phyloP scores from a whole-genome alignment of 2,113 vertebrate genomes.

The Prolemur simus region DNA sequence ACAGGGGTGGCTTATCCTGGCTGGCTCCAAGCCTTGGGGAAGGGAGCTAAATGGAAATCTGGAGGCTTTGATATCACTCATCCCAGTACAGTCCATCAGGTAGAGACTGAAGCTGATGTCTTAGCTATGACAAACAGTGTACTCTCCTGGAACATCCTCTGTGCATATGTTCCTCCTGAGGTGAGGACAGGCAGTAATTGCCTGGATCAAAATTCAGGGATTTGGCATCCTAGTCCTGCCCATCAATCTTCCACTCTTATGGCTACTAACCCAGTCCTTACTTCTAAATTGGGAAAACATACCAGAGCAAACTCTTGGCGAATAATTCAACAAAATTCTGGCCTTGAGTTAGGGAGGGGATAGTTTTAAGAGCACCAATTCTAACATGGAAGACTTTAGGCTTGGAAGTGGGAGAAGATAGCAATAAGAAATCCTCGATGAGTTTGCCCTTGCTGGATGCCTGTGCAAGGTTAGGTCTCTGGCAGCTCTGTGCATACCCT shows the following conservation, averaged over 20 bases:
- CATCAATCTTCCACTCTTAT: background rate
- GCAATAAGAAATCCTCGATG: slow-evolving; percentile 53
- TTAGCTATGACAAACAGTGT: background rate
- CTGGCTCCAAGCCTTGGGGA: background rate
- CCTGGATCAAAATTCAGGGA: background rate
- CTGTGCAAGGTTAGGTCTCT: slow-evolving; percentile 52
- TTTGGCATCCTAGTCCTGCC: background rate
- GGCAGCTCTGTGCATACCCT: slow-evolving; percentile 63
- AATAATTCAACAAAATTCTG: background rate
- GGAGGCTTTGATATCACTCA: background rate
- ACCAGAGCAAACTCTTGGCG: background rate
- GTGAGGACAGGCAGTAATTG: background rate
- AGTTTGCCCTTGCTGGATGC: slow-evolving; percentile 35
- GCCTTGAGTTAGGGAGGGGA: background rate
- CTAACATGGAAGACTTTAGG: background rate
- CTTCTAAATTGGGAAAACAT: background rate
- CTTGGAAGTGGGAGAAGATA: background rate
- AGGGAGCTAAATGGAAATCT: background rate
- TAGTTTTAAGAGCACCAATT: background rate
- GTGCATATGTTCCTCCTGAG: background rate
- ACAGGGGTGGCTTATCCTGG: background rate
- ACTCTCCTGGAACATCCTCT: background rate
- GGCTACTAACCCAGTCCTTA: background rate
- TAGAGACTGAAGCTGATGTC: background rate
- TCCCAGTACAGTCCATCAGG: background rate